A percentile compares a stretch with the other conserved stretches of the same genome.
Evolutionary conservation across 2,888 invertebrate species (phyloP).

Genomic region (Glyphotaelius pellucidus): DNA sequence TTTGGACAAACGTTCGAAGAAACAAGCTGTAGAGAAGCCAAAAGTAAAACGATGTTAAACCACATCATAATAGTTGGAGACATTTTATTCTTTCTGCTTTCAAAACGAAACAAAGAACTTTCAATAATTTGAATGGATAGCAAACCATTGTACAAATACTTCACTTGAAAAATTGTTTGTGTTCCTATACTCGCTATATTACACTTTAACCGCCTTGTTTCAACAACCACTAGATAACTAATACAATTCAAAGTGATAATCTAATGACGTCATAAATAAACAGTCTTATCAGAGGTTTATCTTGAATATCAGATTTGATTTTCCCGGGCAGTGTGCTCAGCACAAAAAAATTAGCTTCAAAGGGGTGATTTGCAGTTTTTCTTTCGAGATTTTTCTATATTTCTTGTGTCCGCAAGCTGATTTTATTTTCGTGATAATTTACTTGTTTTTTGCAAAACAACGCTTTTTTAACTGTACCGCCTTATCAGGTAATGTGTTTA

Average conservation of each 20-base stretch:
- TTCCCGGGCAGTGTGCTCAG: conserved; percentile 49
- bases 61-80: not conserved
- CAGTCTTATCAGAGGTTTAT: conserved; percentile 33
- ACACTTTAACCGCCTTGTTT: not conserved
- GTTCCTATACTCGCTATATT: not conserved
- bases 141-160: conserved; percentile 10
- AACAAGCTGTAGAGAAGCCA: not conserved
- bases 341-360: conserved; percentile 5
- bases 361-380: not conserved
- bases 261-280: conserved; percentile 43
- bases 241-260: conserved; percentile 32
- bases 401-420: too few species aligned
- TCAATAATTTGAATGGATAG: not conserved
- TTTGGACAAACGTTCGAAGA: conserved; percentile 72
- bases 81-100: conserved; percentile 23
- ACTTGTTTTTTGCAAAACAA: too few species aligned
- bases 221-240: not conserved
- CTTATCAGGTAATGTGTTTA: too few species aligned
- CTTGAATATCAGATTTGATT: conserved; percentile 31
- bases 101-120: not conserved
- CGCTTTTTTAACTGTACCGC: too few species aligned
- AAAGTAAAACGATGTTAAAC: not conserved
- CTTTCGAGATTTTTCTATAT: not conserved
- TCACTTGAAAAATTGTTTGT: not conserved
- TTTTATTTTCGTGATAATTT: too few species aligned